These are phyloP conservation scores for Coenobita brevimanus DNA, from an alignment of 1,140 invertebrate genomes.

Conservation along the genomic window DNA sequence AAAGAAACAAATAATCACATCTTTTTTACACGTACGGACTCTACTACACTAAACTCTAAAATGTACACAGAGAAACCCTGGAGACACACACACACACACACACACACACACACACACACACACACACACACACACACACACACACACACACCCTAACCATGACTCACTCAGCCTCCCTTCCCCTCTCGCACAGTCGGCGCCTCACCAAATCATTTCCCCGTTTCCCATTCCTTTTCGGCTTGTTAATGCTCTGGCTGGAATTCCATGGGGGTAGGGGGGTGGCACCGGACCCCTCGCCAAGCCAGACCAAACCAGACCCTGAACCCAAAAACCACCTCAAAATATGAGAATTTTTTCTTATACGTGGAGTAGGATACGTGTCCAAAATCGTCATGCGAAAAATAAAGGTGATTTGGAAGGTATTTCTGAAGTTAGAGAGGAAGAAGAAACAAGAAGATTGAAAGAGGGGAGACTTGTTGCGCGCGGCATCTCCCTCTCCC, in stretches of 20 bases:
- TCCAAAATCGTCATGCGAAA: background rate
- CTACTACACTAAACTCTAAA: no score
- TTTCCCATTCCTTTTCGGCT: slow-evolving; percentile 66
- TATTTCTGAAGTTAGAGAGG: background rate
- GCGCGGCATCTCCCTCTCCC: slow-evolving; percentile 43
- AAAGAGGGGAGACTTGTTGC: slow-evolving; percentile 50
- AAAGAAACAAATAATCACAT: no score
- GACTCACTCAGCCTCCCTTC: slow-evolving; percentile 12
- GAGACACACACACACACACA: no score
- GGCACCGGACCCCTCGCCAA: background rate
- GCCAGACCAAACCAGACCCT: no score
- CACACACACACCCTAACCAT: background rate
- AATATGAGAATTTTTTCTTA: no score
- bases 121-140: background rate
- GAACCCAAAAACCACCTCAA: no score
- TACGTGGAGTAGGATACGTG: no score
- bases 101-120: slow-evolving; percentile 15
- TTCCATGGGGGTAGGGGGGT: slow-evolving; percentile 22
- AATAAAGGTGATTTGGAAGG: background rate
- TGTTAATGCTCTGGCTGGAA: slow-evolving; percentile 60
- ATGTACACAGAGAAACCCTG: no score
- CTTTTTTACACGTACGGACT: no score
- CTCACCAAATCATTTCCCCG: slow-evolving; percentile 60
- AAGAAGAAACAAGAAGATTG: slow-evolving; percentile 41
- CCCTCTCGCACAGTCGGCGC: background rate